Evolutionary conservation across 2,113 vertebrate genomes (phyloP).

Genomic region (Spheniscus mendiculus): DNA sequence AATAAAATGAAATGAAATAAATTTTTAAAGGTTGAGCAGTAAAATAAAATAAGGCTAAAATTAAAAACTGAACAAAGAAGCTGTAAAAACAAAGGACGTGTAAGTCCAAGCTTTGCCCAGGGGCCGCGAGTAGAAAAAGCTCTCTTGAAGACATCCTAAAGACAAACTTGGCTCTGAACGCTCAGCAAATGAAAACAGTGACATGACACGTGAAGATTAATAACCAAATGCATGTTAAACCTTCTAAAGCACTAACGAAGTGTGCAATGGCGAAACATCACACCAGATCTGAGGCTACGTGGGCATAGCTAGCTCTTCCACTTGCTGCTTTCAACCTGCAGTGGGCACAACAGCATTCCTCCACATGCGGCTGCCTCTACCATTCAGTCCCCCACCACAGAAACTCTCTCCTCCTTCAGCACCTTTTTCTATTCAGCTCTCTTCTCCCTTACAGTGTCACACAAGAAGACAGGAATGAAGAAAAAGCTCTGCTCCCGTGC

Average conservation of each 20-base stretch:
- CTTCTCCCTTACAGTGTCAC: not conserved
- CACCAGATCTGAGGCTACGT: not conserved
- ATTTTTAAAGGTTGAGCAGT: slow-evolving; percentile 62
- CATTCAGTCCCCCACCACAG: fast-evolving
- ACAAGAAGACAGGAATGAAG: not conserved
- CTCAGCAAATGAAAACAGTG: slow-evolving; percentile 51
- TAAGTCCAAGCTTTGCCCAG: not conserved
- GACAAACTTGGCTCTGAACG: slow-evolving; percentile 32
- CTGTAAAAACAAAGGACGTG: not conserved
- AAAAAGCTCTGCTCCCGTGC: not conserved
- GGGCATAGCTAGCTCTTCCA: not conserved
- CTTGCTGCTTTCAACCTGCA: not conserved
- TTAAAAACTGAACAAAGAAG: slow-evolving; percentile 49
- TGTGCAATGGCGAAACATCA: not conserved
- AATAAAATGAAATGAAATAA: slow-evolving; percentile 82
- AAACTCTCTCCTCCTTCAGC: not conserved
- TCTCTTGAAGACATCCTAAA: slow-evolving; percentile 33
- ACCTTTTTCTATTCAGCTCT: not conserved
- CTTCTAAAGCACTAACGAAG: not conserved
- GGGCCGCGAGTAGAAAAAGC: not conserved
- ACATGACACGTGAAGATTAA: not conserved
- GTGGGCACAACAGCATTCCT: not conserved
- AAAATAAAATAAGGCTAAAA: slow-evolving; percentile 61
- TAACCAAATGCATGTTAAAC: not conserved
- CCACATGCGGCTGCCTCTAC: fast-evolving